These are phyloP conservation scores for Lycocerus yunnanus DNA, from an alignment of 2,888 invertebrate species.

Conservation along the genomic window DNA sequence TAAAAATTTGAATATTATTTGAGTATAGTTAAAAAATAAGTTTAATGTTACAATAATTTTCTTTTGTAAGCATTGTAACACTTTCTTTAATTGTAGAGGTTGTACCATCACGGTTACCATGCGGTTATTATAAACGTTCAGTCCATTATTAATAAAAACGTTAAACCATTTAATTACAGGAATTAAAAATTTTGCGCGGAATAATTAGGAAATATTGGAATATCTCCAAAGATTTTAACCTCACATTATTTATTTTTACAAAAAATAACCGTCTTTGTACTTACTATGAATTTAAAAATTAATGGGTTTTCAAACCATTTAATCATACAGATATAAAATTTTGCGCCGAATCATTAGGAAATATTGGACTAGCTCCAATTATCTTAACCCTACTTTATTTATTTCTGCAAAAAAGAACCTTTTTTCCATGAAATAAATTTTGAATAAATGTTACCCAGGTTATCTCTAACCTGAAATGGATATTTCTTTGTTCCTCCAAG, in stretches of 20 bases:
- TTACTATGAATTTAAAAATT: no score
- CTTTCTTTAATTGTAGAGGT: neutral
- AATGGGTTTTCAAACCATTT: no score
- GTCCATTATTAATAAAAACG: neutral
- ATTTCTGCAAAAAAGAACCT: neutral
- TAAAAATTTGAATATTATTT: neutral
- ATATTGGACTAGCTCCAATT: neutral
- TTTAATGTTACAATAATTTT: neutral
- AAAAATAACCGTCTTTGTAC: neutral
- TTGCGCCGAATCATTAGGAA: neutral
- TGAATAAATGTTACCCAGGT: neutral
- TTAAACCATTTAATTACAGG: neutral
- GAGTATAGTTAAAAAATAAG: neutral
- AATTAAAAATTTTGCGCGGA: neutral
- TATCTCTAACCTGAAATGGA: neutral
- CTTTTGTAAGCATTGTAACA: neutral
- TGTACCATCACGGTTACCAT: neutral
- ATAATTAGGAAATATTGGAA: neutral
- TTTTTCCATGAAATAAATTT: neutral
- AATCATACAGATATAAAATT: neutral
- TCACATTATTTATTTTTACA: neutral
- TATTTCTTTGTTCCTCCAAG: neutral
- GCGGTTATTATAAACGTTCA: neutral
- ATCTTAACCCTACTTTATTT: neutral
- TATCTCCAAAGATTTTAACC: neutral